Base-by-base conservation (phyloP, 2,888 invertebrate species). In the Leucophora obtusa region DNA sequence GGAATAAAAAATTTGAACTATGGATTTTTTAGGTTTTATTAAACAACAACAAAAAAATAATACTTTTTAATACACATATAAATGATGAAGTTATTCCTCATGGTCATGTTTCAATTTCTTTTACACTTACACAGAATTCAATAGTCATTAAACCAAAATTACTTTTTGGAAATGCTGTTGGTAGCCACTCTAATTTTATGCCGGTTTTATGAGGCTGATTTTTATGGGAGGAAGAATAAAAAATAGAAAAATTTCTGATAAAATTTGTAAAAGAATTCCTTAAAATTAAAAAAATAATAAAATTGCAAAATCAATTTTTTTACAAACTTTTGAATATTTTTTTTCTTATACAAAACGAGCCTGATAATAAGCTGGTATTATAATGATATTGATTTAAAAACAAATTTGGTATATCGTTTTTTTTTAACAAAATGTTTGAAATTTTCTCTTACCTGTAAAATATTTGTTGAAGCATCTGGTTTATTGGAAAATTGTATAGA, bases 111-210 rank as follows among this genome's bases (percentile, higher is more conserved):
- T 47, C 60, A 15, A 43, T 47, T 56, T 66, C 47, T 56, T 66
- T 71, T 17, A 78, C 71, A 62, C 71, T 62, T 62, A 73, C 66
- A 58, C 51, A 93, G 87, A 95, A 95, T 83, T 93, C 92, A 70
- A 96, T 91, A 81, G 93, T 92, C 74, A 96, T 90, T 86, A 95
- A 94, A 8, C 96, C 96, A 82, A 95, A 93, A 84, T 93, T 92
- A 43, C 93, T 93, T 82, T 92, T 91, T 7, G 94, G 94, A 66
- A 94, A 91, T 70, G 95, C 92, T 86, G 94, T 93, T 0, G 95
- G 95, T 76, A 93, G 93, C 96, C 96, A 96, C 87, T 95, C 94
- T 54, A 96, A 93, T 33, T 93, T 90, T 86, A 96, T 93, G 17
- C 93, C 94, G 71, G 92, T 93, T 81, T 92, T 93, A 62, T 93